Evolutionary conservation across 2,113 vertebrate species (phyloP).

Genomic region (Azemiops feae): DNA sequence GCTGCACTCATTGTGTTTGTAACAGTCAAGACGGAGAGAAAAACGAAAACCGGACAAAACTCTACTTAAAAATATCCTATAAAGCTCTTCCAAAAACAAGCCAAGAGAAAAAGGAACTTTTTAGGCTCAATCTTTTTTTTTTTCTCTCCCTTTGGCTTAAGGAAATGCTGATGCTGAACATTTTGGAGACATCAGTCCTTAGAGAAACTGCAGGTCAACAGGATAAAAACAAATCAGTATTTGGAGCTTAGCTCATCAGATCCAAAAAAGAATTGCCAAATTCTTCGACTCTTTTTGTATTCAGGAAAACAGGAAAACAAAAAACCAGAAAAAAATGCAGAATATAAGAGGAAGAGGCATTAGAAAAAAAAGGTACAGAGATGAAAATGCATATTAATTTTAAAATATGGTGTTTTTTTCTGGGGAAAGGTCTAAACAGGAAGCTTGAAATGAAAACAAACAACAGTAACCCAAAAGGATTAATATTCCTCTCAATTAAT

Average conservation of each 20-base stretch:
- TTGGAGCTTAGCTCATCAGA: not conserved
- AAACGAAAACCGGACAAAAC: not conserved
- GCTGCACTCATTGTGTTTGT: not conserved
- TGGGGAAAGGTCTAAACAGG: slow-evolving; percentile 89
- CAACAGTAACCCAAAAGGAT: slow-evolving; percentile 87
- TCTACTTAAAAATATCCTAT: not conserved
- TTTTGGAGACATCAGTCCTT: not conserved
- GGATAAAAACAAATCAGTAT: not conserved
- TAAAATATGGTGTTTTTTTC: slow-evolving; percentile 71
- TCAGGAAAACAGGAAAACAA: not conserved
- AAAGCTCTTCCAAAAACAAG: not conserved
- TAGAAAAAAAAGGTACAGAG: slow-evolving; percentile 34
- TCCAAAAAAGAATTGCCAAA: not conserved
- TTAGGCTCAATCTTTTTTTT: fast-evolving
- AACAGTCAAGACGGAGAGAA: slow-evolving; percentile 21
- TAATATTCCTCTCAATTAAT: slow-evolving; percentile 79
- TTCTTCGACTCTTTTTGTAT: not conserved
- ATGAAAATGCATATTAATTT: slow-evolving; percentile 45
- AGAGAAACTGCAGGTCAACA: slow-evolving; percentile 7
- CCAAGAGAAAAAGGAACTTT: not conserved
- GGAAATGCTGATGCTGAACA: not conserved
- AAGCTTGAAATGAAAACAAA: slow-evolving; percentile 95
- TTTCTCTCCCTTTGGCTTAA: not conserved
- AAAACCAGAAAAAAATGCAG: not conserved
- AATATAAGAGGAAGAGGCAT: not conserved